These are phyloP conservation scores for Hozukius guyotensis DNA, from an alignment of 2,797 vertebrate species.

Conservation along the genomic window DNA sequence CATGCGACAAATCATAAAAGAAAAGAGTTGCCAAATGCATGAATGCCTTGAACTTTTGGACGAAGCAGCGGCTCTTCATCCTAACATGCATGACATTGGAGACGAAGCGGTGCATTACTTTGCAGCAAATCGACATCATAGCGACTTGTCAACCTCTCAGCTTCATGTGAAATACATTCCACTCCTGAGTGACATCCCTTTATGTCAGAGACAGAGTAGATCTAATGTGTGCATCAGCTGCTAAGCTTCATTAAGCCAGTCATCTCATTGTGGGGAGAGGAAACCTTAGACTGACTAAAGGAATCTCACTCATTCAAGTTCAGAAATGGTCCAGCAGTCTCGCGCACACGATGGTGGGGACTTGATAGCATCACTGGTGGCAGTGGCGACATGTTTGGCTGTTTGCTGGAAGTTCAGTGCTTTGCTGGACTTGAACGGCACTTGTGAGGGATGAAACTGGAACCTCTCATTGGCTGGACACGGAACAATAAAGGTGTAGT, in stretches of 20 bases:
- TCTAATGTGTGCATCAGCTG: constrained; percentile 82
- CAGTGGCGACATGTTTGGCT: constrained; percentile 46
- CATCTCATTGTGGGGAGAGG: constrained; percentile 82
- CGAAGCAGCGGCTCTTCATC: constrained; percentile 73
- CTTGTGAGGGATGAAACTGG: constrained; percentile 69
- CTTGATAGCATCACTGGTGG: constrained; percentile 50
- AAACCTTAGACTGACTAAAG: constrained; percentile 82
- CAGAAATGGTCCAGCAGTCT: constrained; percentile 37
- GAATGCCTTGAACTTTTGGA: constrained; percentile 87
- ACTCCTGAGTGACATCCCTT: constrained; percentile 83
- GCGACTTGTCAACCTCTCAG: constrained; percentile 58
- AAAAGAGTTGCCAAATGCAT: constrained; percentile 92
- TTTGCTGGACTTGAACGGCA: constrained; percentile 58
- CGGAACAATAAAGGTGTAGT: constrained; percentile 82
- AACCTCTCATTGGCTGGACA: constrained; percentile 74
- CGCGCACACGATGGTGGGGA: constrained; percentile 21
- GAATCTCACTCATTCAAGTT: constrained; percentile 65
- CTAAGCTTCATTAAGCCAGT: constrained; percentile 75
- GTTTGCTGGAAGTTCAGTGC: constrained; percentile 50
- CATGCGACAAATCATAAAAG: constrained; percentile 79
- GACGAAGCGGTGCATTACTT: constrained; percentile 64
- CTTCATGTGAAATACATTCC: constrained; percentile 76
- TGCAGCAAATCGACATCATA: constrained; percentile 71
- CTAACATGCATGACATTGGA: constrained; percentile 85
- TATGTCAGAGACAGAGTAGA: constrained; percentile 76